Evolutionary conservation across 2,797 vertebrate species (phyloP).

Genomic region (Aldrovandia affinis): DNA sequence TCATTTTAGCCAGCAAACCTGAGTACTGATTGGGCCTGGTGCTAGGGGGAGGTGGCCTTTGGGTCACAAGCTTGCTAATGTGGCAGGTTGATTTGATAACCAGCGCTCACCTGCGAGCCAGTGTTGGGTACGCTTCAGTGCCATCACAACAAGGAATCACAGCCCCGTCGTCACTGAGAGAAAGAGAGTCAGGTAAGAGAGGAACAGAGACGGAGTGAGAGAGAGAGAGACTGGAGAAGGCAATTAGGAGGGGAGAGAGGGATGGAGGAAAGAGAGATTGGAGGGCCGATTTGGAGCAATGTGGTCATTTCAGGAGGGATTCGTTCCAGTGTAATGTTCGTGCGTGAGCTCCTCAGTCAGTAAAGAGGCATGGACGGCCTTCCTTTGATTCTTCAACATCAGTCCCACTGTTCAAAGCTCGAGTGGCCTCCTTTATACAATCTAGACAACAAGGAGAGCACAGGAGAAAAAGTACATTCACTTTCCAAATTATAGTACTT

Average conservation of each 20-base stretch:
- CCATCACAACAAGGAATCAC: neutral
- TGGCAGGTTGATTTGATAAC: neutral
- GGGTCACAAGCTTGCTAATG: slow-evolving; percentile 50
- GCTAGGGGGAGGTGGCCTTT: slow-evolving; percentile 52
- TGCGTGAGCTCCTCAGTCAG: neutral
- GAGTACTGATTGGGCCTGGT: neutral
- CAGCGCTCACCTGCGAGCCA: neutral
- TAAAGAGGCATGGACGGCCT: neutral
- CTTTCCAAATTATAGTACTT: neutral
- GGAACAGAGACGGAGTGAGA: neutral
- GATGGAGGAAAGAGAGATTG: no score
- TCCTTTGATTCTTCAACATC: neutral
- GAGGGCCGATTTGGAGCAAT: neutral
- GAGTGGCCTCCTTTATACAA: neutral
- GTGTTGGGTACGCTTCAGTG: neutral
- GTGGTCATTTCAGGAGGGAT: neutral
- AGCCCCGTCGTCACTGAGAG: neutral
- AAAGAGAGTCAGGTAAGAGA: neutral
- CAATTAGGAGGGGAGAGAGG: neutral
- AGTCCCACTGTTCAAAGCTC: neutral
- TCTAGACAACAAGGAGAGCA: neutral
- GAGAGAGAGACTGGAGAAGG: neutral
- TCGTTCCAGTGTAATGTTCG: no score
- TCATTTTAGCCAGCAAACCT: neutral
- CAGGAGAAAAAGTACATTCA: neutral